Conservation (phyloP, 1,140 invertebrate genomes). For the Calephelis virginiensis region DNA sequence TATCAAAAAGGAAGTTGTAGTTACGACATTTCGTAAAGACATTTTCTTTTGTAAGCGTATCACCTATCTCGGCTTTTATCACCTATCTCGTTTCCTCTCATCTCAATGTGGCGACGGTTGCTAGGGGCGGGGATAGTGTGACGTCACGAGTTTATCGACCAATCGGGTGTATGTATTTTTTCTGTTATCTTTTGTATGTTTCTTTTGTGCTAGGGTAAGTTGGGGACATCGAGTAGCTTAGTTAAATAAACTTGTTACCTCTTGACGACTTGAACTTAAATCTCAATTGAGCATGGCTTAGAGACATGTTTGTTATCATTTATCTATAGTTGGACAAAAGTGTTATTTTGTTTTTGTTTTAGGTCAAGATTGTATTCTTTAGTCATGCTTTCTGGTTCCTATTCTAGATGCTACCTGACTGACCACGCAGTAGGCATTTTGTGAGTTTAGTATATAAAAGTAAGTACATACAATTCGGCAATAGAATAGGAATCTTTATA, state of each 20-base stretch:
- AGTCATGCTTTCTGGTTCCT: too few species aligned
- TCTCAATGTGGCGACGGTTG: conserved; percentile 67
- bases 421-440: too few species aligned
- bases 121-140: conserved; percentile 61
- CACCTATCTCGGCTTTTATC: conserved; percentile 50
- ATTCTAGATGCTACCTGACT: too few species aligned
- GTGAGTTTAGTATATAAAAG: too few species aligned
- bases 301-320: conserved; percentile 7
- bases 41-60: conserved; percentile 46
- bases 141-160: conserved; percentile 57
- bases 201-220: conserved; percentile 45
- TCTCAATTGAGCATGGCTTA: conserved; percentile 3
- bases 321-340: not conserved
- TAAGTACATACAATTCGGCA: too few species aligned
- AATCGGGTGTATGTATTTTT: conserved; percentile 44
- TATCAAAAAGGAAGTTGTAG: conserved; percentile 15
- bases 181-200: conserved; percentile 27
- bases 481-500: too few species aligned
- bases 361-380: too few species aligned
- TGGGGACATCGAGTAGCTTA: conserved; percentile 51
- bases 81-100: conserved; percentile 52
- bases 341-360: too few species aligned
- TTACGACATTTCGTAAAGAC: conserved; percentile 28
- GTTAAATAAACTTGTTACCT: conserved; percentile 36
- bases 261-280: conserved; percentile 28